These are phyloP conservation scores for Cylas formicarius DNA, from an alignment of 1,140 invertebrate genomes.

Conservation along the genomic window DNA sequence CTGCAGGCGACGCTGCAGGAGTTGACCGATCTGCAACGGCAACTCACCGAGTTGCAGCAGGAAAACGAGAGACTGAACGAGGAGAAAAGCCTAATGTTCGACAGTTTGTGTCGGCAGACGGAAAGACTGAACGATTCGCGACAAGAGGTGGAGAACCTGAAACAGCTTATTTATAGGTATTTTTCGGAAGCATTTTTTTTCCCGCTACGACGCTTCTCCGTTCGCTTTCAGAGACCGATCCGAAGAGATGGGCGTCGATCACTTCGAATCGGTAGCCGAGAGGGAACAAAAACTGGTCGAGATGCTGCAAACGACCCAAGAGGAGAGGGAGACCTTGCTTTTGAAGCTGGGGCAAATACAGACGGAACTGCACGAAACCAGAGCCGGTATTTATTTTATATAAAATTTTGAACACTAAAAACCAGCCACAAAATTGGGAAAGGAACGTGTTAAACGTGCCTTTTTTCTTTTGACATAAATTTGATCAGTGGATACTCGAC, in stretches of 20 bases:
- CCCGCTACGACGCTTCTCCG: not conserved
- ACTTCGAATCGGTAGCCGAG: constrained; percentile 61
- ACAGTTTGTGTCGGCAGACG: constrained; percentile 86
- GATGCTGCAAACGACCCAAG: constrained; percentile 75
- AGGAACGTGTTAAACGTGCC: no score
- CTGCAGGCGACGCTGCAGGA: constrained; percentile 90
- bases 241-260: constrained; percentile 46
- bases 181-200: constrained; percentile 44
- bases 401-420: no score
- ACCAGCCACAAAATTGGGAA: no score
- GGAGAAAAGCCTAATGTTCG: constrained; percentile 81
- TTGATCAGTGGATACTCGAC: no score
- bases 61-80: constrained; percentile 81
- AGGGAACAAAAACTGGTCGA: constrained; percentile 79
- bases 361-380: constrained; percentile 52
- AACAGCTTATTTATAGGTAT: constrained; percentile 34
- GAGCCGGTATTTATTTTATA: constrained; percentile 13
- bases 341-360: constrained; percentile 75
- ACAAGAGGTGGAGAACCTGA: constrained; percentile 50
- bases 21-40: constrained; percentile 78
- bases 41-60: constrained; percentile 75
- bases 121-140: constrained; percentile 81
- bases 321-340: constrained; percentile 63
- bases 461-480: no score
- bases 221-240: constrained; percentile 37